phyloP scores from a whole-genome alignment of 2,113 vertebrate genomes.

The Okapia johnstoni region DNA sequence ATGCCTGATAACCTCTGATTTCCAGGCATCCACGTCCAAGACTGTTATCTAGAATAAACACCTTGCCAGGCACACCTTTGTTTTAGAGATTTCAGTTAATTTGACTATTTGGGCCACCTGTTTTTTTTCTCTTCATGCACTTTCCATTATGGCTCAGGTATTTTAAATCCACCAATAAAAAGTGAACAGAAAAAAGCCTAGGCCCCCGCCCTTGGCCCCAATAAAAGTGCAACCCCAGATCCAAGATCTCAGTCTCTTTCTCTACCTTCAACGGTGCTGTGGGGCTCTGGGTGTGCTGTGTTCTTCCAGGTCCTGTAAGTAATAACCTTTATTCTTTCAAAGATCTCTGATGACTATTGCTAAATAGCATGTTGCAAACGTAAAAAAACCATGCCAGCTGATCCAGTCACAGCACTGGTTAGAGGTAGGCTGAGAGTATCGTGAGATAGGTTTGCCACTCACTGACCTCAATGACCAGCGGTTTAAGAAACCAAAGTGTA shows the following conservation, averaged over 20 bases:
- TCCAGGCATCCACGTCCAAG: not conserved
- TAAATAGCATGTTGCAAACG: not conserved
- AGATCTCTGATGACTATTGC: not conserved
- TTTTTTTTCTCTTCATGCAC: not conserved
- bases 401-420: too few relatives aligned
- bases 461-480: not conserved
- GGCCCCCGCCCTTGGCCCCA: not conserved
- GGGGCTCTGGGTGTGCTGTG: not conserved
- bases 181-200: not conserved
- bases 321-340: not conserved
- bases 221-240: not conserved
- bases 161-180: not conserved
- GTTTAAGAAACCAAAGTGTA: not conserved
- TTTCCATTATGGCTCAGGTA: not conserved
- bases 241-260: not conserved
- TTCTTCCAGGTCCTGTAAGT: not conserved
- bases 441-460: not conserved
- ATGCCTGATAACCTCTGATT: not conserved
- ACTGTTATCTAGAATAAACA: not conserved
- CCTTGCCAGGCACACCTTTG: not conserved
- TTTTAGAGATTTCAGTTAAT: not conserved
- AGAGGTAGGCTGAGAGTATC: not conserved
- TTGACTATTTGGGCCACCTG: not conserved
- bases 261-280: not conserved
- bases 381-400: rapidly evolving